Evolutionary conservation across 2,888 invertebrate species (phyloP), one percentile per base, ranked within the genome.

Genomic region (Acronicta leporina): DNA sequence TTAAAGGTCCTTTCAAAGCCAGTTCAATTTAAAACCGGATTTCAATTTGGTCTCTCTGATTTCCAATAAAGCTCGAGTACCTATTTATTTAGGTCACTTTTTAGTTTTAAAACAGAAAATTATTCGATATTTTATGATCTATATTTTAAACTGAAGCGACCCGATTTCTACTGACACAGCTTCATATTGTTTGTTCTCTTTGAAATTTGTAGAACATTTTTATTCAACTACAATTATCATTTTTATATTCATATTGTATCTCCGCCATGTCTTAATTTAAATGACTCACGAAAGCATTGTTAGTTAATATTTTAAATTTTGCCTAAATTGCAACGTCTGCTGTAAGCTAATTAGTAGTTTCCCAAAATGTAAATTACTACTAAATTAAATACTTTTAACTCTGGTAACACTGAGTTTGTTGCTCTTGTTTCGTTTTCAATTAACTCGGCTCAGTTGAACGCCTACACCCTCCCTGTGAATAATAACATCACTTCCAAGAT

Each of bases 381-480:
- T n/a, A 35, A 4, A 4, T 35, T 35, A 13, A 35, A n/a, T n/a
- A n/a, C n/a, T n/a, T n/a, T n/a, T 38, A 38, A 38, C 13, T 69
- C 60, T 30, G 11, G 40, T 48, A 46, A 45, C 38, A 48, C 40
- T 51, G 42, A 48, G 61, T 51, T 63, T 66, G 54, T 69, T 63
- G 50, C 35, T 63, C 54, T 60, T 62, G 67, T 76, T 75, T 68
- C 53, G 52, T 55, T 70, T 78, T 72, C 68, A 76, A 77, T 76
- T 74, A 69, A 66, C 62, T 54, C 45, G 44, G 33, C 47, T 47
- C 70, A 61, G 51, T 46, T 57, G 56, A 66, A 76, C 66, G 66
- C 63, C 63, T 64, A 58, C 66, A 56, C 56, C 10, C 15, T 64
- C 33, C 25, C 44, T 43, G 58, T 68, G 53, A 66, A 63, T 60